Percentiles rank a stretch among this genome's conserved stretches.
phyloP scores from a whole-genome alignment of 2,797 vertebrate genomes.

The Lemur catta region DNA sequence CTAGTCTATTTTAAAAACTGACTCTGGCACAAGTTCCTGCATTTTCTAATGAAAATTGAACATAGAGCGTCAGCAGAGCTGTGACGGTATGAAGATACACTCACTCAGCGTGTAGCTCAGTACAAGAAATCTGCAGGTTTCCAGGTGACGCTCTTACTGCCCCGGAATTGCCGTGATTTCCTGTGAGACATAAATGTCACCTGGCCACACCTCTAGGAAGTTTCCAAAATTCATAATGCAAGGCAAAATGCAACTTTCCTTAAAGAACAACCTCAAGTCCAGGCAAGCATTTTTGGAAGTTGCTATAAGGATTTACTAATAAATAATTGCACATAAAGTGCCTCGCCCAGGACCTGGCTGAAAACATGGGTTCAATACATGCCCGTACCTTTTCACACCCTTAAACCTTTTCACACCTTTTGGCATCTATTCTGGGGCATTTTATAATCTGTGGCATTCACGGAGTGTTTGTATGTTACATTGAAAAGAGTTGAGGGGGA shows the following conservation, averaged over 20 bases:
- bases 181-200: too few relatives aligned
- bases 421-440: too few relatives aligned
- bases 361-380: rapidly evolving
- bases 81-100: rapidly evolving
- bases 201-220: neutral
- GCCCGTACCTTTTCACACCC: rapidly evolving
- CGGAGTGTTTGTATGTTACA: too few relatives aligned
- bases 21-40: neutral
- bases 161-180: neutral
- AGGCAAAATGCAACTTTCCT: neutral
- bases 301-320: neutral
- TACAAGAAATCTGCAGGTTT: neutral
- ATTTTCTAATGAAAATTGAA: neutral
- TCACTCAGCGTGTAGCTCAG: neutral
- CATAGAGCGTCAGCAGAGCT: rapidly evolving
- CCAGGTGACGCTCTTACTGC: neutral
- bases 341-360: rapidly evolving
- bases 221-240: neutral
- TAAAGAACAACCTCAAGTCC: too few relatives aligned
- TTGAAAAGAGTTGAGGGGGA: neutral
- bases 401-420: rapidly evolving
- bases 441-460: neutral
- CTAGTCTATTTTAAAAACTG: neutral
- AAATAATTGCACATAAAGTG: neutral
- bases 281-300: neutral